phyloP scores from a whole-genome alignment of 2,888 invertebrate genomes.

The Leptinotarsa haldemani region DNA sequence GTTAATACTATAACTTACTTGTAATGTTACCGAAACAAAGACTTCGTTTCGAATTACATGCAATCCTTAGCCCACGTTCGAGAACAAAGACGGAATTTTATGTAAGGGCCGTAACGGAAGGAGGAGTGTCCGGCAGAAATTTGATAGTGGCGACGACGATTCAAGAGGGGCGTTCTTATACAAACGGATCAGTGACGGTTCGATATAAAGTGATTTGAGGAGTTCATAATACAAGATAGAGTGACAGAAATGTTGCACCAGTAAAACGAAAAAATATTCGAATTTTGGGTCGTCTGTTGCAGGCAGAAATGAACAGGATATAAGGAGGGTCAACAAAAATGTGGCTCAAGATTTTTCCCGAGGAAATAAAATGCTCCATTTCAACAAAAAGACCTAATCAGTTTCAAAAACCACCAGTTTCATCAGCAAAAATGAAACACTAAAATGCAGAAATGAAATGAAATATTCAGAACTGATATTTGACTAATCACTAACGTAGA shows the following conservation, averaged over 20 bases:
- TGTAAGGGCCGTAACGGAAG: conserved; percentile 37
- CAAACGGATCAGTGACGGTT: conserved; percentile 36
- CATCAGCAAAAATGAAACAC: too few relatives aligned
- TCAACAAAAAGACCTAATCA: too few relatives aligned
- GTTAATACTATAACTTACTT: conserved; percentile 29
- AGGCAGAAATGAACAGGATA: too few relatives aligned
- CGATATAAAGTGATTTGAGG: conserved; percentile 27
- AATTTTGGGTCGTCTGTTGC: too few relatives aligned
- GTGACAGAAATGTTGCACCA: background rate
- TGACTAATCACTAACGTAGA: too few relatives aligned
- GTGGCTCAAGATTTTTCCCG: too few relatives aligned
- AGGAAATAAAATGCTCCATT: too few relatives aligned
- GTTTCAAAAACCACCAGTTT: too few relatives aligned
- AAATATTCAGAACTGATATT: too few relatives aligned
- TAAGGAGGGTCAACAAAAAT: too few relatives aligned
- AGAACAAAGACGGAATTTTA: conserved; percentile 38
- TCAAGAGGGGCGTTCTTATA: conserved; percentile 22
- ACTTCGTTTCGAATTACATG: conserved; percentile 29
- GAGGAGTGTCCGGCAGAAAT: conserved; percentile 38
- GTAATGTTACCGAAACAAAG: conserved; percentile 33
- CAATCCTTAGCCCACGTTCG: conserved; percentile 32
- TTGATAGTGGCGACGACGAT: conserved; percentile 29
- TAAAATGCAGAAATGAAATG: too few relatives aligned
- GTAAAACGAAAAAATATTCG: background rate
- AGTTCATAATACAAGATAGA: background rate